These are phyloP conservation scores for Centropus bengalensis DNA, from an alignment of 2,113 vertebrate genomes.

Conservation along the genomic window DNA sequence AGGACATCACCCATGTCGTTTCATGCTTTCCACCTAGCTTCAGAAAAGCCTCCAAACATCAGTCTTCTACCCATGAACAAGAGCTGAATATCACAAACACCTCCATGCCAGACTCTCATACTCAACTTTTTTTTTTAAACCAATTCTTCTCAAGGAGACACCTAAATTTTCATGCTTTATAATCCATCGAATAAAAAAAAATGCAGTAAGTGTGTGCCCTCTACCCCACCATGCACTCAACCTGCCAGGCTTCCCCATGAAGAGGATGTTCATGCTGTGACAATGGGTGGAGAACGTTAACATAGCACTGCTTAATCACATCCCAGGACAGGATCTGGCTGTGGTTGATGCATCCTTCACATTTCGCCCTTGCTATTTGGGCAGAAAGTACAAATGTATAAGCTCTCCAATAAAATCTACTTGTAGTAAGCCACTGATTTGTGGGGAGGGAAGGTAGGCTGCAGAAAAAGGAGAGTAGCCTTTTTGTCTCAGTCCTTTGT, in stretches of 20 bases:
- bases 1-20: background rate
- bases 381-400: background rate
- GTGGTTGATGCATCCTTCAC: background rate
- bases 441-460: background rate
- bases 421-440: background rate
- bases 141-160: background rate
- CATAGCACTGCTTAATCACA: background rate
- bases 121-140: background rate
- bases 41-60: background rate
- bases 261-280: background rate
- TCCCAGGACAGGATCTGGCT: background rate
- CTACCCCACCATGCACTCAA: background rate
- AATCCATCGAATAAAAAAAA: background rate
- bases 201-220: background rate
- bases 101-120: background rate
- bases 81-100: background rate
- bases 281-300: background rate
- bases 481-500: background rate
- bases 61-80: background rate
- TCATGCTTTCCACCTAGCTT: background rate
- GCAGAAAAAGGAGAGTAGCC: background rate
- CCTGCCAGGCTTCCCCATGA: background rate
- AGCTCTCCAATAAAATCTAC: background rate
- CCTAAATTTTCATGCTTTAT: background rate
- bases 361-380: background rate